These are phyloP conservation scores for Scortum barcoo DNA, from an alignment of 2,113 vertebrate species.

Conservation along the genomic window DNA sequence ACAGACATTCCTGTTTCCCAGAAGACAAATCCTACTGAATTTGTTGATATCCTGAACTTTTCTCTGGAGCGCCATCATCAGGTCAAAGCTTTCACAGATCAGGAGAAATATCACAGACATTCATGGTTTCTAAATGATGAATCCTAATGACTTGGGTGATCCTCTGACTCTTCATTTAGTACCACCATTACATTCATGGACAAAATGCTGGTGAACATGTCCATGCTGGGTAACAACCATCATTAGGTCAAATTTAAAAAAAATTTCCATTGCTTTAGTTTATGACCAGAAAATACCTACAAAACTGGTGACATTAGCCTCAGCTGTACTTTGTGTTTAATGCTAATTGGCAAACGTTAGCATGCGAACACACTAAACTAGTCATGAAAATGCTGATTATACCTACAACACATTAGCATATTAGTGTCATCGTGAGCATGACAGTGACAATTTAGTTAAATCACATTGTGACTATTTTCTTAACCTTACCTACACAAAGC, in stretches of 20 bases:
- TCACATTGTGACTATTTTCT: no score
- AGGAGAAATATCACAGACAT: neutral
- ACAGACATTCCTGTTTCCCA: neutral
- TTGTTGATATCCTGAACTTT: neutral
- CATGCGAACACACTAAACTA: neutral
- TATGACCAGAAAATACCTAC: neutral
- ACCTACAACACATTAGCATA: neutral
- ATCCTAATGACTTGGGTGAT: neutral
- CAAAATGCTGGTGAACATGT: no score
- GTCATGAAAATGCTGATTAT: neutral
- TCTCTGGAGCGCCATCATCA: neutral
- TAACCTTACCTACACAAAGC: no score
- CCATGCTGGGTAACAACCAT: no score
- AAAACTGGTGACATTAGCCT: neutral
- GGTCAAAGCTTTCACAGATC: neutral
- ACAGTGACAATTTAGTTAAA: neutral
- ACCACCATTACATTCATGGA: neutral
- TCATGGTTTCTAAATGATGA: neutral
- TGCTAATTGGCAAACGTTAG: neutral
- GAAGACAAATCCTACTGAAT: neutral
- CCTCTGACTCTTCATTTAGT: neutral
- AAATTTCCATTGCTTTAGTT: no score
- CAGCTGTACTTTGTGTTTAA: neutral
- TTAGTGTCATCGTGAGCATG: no score
- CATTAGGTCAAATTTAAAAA: no score